These are phyloP conservation scores for Stegana nigrithorax DNA, from an alignment of 2,888 invertebrate genomes.

Conservation along the genomic window DNA sequence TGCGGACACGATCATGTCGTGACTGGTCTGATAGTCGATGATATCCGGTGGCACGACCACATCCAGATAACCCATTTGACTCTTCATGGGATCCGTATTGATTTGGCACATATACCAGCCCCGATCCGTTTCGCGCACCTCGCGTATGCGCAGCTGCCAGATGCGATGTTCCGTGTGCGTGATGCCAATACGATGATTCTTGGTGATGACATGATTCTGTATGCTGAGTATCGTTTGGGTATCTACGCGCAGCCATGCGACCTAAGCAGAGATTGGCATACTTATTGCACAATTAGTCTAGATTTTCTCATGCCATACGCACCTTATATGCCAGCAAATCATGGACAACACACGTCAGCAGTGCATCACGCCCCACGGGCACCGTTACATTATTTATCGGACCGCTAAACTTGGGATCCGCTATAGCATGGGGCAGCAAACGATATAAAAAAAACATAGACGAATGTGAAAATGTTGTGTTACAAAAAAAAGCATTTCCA, in stretches of 20 bases:
- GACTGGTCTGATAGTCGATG: conserved; percentile 86
- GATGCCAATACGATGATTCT: conserved; percentile 86
- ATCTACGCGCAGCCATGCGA: conserved; percentile 90
- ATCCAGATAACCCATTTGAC: conserved; percentile 86
- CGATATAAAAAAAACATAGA: conserved; percentile 38
- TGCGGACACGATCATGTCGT: conserved; percentile 86
- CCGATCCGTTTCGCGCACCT: conserved; percentile 84
- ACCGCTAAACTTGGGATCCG: conserved; percentile 84
- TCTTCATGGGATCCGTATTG: conserved; percentile 93
- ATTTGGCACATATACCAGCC: conserved; percentile 95
- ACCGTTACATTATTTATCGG: conserved; percentile 86
- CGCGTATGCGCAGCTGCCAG: conserved; percentile 88
- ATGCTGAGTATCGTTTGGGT: conserved; percentile 92
- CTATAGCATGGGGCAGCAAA: too few species aligned
- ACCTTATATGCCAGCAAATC: conserved; percentile 88
- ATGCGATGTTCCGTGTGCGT: conserved; percentile 87
- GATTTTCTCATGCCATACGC: conserved; percentile 30
- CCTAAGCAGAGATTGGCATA: conserved; percentile 71
- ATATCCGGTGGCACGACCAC: conserved; percentile 91
- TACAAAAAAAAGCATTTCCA: conserved; percentile 35
- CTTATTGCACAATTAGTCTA: too few species aligned
- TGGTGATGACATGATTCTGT: conserved; percentile 89
- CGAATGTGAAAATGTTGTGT: not conserved
- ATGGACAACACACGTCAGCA: conserved; percentile 84
- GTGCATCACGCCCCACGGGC: conserved; percentile 85